Conservation (phyloP, 2,888 invertebrate species). For the Tridacna crocea region DNA sequence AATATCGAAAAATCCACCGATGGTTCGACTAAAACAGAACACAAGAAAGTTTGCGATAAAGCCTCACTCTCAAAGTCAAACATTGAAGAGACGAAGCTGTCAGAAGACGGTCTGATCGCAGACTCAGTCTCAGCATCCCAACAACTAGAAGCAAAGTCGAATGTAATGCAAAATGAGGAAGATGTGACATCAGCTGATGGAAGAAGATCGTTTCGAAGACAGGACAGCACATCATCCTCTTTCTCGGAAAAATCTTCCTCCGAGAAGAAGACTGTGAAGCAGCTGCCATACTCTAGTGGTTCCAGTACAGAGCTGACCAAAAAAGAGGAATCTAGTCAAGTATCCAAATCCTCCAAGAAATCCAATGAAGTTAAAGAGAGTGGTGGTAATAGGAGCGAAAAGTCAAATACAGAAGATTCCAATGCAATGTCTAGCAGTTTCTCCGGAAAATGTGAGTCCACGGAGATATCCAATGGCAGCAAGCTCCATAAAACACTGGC, state of each 20-base stretch:
- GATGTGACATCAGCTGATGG: constrained; percentile 37
- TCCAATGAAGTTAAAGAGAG: constrained; percentile 35
- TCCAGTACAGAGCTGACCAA: constrained; percentile 43
- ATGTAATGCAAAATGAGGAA: constrained; percentile 41
- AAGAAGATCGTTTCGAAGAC: constrained; percentile 15
- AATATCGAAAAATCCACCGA: constrained; percentile 46
- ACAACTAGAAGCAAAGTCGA: constrained; percentile 37
- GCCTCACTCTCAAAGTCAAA: constrained; percentile 42
- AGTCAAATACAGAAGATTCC: constrained; percentile 41
- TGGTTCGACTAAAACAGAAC: constrained; percentile 46
- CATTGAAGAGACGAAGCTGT: constrained; percentile 36
- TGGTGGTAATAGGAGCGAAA: constrained; percentile 24
- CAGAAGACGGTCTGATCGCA: constrained; percentile 29
- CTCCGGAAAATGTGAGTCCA: constrained; percentile 50
- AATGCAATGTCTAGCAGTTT: constrained; percentile 53
- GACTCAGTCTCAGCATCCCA: constrained; percentile 44
- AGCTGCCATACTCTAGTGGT: constrained; percentile 35
- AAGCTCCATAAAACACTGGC: constrained; percentile 41
- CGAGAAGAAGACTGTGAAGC: constrained; percentile 44
- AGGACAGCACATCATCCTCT: constrained; percentile 33
- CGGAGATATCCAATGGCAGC: constrained; percentile 42
- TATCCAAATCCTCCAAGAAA: constrained; percentile 39
- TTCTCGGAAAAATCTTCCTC: constrained; percentile 36
- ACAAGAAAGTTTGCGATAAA: constrained; percentile 46
- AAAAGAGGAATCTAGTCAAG: constrained; percentile 40